These are phyloP conservation scores for Columba guinea DNA, from an alignment of 2,797 vertebrate genomes.

Conservation along the genomic window DNA sequence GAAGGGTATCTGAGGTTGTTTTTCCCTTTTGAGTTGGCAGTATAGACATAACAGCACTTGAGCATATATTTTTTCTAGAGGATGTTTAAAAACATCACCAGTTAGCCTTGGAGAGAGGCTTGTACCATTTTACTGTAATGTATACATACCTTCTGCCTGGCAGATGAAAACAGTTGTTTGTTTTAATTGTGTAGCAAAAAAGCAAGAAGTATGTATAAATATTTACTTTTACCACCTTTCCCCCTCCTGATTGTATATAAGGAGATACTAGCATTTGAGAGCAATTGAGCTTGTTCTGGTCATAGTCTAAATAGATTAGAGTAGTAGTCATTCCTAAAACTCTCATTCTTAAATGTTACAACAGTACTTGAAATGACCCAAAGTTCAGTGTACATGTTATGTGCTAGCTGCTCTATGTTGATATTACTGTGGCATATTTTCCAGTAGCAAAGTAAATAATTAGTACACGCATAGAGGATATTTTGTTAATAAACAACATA, in stretches of 20 bases:
- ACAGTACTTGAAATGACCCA: neutral
- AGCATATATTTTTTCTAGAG: neutral
- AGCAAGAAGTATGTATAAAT: neutral
- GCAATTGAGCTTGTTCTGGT: neutral
- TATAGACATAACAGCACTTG: neutral
- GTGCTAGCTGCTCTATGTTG: neutral
- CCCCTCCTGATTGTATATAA: neutral
- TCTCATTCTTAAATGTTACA: neutral
- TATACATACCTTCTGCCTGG: neutral
- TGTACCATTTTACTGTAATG: neutral
- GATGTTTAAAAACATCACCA: neutral
- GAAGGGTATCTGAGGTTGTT: neutral
- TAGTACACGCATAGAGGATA: neutral
- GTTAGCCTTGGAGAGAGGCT: neutral
- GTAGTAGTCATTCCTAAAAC: neutral
- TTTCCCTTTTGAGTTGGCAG: neutral
- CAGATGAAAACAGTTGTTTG: neutral
- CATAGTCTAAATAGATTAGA: neutral
- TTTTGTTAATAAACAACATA: neutral
- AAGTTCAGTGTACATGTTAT: neutral
- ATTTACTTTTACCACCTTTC: neutral
- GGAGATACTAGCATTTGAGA: neutral
- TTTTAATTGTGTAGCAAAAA: neutral
- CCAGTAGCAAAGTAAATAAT: constrained; percentile 12
- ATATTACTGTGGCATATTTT: neutral